Percentiles rank a stretch among this genome's conserved stretches.
Conservation (phyloP, 1,140 invertebrate genomes). For the Arctopsyche grandis region DNA sequence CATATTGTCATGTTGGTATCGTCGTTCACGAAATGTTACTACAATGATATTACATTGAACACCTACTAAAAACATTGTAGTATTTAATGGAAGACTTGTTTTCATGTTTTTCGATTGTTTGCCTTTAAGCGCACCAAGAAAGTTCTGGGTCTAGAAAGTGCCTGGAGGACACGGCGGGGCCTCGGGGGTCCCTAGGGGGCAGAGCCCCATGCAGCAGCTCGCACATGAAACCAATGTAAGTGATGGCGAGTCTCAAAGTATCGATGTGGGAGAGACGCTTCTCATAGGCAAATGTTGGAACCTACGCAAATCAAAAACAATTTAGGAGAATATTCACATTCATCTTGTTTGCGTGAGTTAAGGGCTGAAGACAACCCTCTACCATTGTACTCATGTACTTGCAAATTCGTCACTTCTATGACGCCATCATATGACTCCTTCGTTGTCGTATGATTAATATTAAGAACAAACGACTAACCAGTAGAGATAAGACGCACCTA, state of each 20-base stretch:
- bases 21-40: background rate
- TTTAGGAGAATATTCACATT: too few species aligned
- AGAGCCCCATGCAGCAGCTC: constrained; percentile 81
- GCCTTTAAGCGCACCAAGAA: constrained; percentile 61
- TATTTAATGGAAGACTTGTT: background rate
- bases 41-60: too few species aligned
- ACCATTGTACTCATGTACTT: too few species aligned
- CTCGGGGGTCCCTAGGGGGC: constrained; percentile 63
- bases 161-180: constrained; percentile 55
- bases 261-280: constrained; percentile 98
- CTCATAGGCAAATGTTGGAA: constrained; percentile 99
- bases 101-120: background rate
- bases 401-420: too few species aligned
- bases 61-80: too few species aligned
- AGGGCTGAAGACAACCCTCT: too few species aligned
- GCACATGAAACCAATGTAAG: constrained; percentile 97
- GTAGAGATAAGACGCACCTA: too few species aligned
- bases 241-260: constrained; percentile 95
- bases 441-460: too few species aligned
- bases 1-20: background rate
- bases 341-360: too few species aligned
- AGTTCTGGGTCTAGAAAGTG: constrained; percentile 64
- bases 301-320: constrained; percentile 66
- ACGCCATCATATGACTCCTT: too few species aligned
- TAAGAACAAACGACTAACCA: too few species aligned